These are phyloP conservation scores for Clytia hemisphaerica DNA, from an alignment of 30 jellyfish, hydroid and myxozoan species.

Conservation along the genomic window DNA sequence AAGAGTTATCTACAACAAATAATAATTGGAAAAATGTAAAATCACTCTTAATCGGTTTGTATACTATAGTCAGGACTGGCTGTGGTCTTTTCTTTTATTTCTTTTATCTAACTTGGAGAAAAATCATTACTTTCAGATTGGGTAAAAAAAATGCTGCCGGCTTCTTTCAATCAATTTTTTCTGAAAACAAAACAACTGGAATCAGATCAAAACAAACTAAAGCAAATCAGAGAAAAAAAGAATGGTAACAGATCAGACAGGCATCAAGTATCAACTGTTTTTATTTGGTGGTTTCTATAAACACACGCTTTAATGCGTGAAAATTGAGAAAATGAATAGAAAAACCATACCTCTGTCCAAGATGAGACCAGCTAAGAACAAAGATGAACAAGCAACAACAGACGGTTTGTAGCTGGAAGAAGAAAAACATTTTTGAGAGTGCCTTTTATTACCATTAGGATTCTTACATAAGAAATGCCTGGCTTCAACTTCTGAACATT, in stretches of 20 bases:
- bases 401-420: constrained; percentile 59
- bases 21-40: not conserved
- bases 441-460: not conserved
- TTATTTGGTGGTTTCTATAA: too few relatives aligned
- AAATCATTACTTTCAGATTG: too few relatives aligned
- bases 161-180: not conserved
- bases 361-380: constrained; percentile 54
- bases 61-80: too few relatives aligned
- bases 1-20: constrained; percentile 22
- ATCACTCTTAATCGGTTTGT: too few relatives aligned
- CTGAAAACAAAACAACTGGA: not conserved
- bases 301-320: too few relatives aligned
- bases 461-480: too few relatives aligned
- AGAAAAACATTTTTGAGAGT: not conserved
- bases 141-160: too few relatives aligned
- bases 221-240: not conserved
- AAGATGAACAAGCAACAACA: constrained; percentile 65
- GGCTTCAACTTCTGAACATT: too few relatives aligned
- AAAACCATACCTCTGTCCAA: constrained; percentile 39
- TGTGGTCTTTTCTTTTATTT: not conserved
- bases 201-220: not conserved
- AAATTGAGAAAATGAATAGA: too few relatives aligned
- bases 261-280: too few relatives aligned
- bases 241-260: too few relatives aligned
- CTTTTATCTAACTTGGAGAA: too few relatives aligned